phyloP scores from a whole-genome alignment of 2,888 invertebrate genomes.

The Chloromyia formosa region DNA sequence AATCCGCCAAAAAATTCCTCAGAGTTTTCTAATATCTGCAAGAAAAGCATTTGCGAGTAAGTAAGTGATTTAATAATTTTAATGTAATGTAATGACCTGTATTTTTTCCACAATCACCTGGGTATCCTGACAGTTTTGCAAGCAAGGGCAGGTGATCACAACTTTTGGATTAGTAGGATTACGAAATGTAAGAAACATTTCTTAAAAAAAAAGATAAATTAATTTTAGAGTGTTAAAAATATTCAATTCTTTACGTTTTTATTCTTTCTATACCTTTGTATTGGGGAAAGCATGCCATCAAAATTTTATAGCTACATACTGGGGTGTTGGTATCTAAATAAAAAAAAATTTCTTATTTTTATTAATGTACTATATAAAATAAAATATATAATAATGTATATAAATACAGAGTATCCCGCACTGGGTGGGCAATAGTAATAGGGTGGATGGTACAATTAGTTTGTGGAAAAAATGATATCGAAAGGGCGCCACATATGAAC shows the following conservation, averaged over 20 bases:
- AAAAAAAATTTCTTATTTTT: conserved; percentile 43
- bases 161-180: conserved; percentile 6
- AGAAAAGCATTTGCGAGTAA: not conserved
- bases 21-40: conserved; percentile 51
- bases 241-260: conserved; percentile 53
- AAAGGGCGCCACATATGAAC: no score
- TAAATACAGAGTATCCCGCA: no score
- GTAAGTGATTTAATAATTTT: not conserved
- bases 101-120: conserved; percentile 49
- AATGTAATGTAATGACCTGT: conserved; percentile 28
- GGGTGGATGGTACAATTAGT: no score
- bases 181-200: conserved; percentile 46
- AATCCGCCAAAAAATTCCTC: conserved; percentile 54
- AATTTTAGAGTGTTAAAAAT: not conserved
- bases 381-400: no score
- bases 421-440: no score
- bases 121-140: conserved; percentile 59
- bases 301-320: conserved; percentile 57
- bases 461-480: no score
- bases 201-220: conserved; percentile 13
- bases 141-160: conserved; percentile 54
- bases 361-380: not conserved
- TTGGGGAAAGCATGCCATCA: conserved; percentile 57
- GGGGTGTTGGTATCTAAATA: not conserved
- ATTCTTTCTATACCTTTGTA: conserved; percentile 56